Base-by-base conservation (phyloP, 2,888 invertebrate species). In the Drosophila neotestacea region DNA sequence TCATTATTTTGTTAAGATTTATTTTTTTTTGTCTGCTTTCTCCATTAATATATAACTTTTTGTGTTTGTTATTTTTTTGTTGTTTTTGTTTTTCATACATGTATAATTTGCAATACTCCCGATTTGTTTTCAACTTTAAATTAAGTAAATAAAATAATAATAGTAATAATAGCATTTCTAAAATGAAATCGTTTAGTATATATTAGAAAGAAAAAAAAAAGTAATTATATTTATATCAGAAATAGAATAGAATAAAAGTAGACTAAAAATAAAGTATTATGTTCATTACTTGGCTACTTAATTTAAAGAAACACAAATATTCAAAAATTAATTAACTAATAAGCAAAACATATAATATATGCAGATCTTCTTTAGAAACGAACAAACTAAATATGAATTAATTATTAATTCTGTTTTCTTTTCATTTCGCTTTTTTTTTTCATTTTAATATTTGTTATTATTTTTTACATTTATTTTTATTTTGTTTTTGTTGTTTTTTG, bases 21-120 rank as follows among this genome's bases (percentile, higher is more conserved):
- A 34, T 50, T 52, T 64, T 44, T 56, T 55, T 60, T 68, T 68
- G 69, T 84, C 58, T 74, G 73, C 66, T 73, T 73, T 60, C 46
- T 70, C 62, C 59, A 73, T 79, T 79, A 75, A 64, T 41, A 66
- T 63, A 58, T 69, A 73, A 56, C 27, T 62, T 55, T 51, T 70
- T 60, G 51, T 73, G 47, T 73, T 52, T 67, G 46, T 70, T 54
- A 54, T 28, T 46, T 42, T 59, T 67, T 47, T 56, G 61, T 58
- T 59, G 42, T 13, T 34, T 54, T 54, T 60, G 27, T 58, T 58
- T 60, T 69, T 60, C 48, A 63, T 70, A 75, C 50, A 70, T 42
- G 70, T 68, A 77, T 80, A 85, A 88, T 74, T 83, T 83, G 83
- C 83, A 83, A 83, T 83, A 86, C 88, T 83, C 83, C 83, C 88